These are phyloP conservation scores for Nasonovia ribisnigri DNA, from an alignment of 2,888 invertebrate species.

Conservation along the genomic window DNA sequence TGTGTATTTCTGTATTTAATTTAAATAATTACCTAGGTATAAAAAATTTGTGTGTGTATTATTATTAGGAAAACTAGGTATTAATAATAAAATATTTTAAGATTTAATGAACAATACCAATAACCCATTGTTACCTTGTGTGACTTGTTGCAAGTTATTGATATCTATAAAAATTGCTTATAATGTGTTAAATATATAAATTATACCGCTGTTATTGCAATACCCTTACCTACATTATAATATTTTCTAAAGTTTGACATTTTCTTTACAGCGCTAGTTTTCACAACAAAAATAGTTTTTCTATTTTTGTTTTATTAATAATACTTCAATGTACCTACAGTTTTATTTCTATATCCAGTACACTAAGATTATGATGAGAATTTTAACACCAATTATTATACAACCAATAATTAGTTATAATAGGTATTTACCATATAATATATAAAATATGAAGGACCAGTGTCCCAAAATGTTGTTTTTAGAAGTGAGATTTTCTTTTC, in stretches of 20 bases:
- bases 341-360: background rate
- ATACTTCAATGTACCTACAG: background rate
- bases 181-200: background rate
- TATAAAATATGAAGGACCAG: background rate
- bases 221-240: background rate
- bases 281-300: background rate
- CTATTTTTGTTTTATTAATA: background rate
- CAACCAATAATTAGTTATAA: background rate
- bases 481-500: background rate
- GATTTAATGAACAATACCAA: background rate
- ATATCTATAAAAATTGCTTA: background rate
- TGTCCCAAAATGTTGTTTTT: background rate
- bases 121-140: background rate
- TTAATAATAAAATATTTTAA: background rate
- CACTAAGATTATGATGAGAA: background rate
- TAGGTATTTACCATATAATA: background rate
- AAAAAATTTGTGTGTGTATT: background rate
- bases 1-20: conserved; percentile 35
- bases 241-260: background rate
- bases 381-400: background rate
- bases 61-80: background rate
- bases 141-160: background rate
- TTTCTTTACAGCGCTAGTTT: background rate
- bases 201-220: background rate
- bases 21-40: background rate